These are phyloP conservation scores for Botia almorhae DNA, from an alignment of 2,797 vertebrate species.

Conservation along the genomic window DNA sequence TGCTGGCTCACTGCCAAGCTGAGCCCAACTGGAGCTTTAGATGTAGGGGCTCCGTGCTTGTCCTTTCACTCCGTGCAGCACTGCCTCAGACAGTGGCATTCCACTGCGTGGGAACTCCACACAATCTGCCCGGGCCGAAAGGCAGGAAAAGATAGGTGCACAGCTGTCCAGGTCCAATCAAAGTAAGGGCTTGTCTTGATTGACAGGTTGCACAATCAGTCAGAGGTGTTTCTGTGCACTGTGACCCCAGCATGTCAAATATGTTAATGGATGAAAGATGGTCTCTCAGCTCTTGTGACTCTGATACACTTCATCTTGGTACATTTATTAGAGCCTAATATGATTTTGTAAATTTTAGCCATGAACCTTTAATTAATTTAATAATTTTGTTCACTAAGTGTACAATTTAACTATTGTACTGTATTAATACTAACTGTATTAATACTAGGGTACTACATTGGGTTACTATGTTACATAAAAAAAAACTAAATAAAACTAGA, in stretches of 20 bases:
- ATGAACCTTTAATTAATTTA: no score
- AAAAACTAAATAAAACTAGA: no score
- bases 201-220: conserved; percentile 58
- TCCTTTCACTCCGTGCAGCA: background rate
- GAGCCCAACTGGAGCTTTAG: conserved; percentile 29
- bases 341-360: background rate
- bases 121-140: conserved; percentile 18
- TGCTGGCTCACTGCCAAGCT: conserved; percentile 47
- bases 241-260: conserved; percentile 56
- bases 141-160: conserved; percentile 51
- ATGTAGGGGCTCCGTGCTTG: conserved; percentile 26
- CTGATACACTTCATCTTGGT: conserved; percentile 41
- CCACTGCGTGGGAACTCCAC: conserved; percentile 49
- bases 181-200: conserved; percentile 37
- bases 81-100: conserved; percentile 50
- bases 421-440: no score
- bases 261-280: conserved; percentile 52
- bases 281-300: conserved; percentile 36
- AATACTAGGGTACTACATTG: no score
- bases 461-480: no score
- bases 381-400: no score
- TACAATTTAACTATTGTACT: no score
- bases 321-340: conserved; percentile 21
- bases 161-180: conserved; percentile 53
- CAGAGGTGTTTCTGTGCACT: conserved; percentile 58